These are phyloP conservation scores for Leptinotarsa undecemlineata DNA, from an alignment of 1,140 invertebrate genomes.

Conservation along the genomic window DNA sequence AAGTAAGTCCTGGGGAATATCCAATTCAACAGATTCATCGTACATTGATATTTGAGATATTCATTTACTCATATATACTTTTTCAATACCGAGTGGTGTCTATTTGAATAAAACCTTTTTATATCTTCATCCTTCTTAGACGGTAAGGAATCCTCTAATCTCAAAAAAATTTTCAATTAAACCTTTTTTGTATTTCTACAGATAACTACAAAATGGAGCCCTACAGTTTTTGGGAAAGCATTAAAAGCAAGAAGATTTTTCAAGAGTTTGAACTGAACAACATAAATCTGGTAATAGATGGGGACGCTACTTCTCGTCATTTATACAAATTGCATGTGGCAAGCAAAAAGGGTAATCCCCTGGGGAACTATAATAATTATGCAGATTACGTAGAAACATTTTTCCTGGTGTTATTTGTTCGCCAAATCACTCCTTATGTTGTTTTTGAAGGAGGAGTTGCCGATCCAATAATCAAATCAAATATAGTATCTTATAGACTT, in stretches of 20 bases:
- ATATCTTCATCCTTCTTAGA: too few relatives aligned
- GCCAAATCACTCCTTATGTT: constrained; percentile 74
- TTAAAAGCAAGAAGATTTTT: constrained; percentile 68
- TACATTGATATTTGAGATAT: too few relatives aligned
- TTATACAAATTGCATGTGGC: constrained; percentile 68
- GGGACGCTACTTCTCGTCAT: constrained; percentile 74
- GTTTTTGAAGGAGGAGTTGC: constrained; percentile 79
- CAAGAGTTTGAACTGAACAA: constrained; percentile 69
- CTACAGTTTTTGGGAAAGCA: constrained; percentile 76
- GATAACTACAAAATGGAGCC: constrained; percentile 69
- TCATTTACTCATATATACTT: too few relatives aligned
- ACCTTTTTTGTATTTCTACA: too few relatives aligned
- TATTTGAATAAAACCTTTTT: too few relatives aligned
- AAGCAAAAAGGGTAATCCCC: constrained; percentile 73
- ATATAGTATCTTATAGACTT: constrained; percentile 60
- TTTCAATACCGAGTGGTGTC: too few relatives aligned
- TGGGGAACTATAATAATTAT: constrained; percentile 85
- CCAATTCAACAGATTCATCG: too few relatives aligned
- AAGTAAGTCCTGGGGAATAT: too few relatives aligned
- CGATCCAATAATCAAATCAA: constrained; percentile 65
- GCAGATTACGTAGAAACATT: constrained; percentile 67
- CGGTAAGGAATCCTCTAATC: too few relatives aligned
- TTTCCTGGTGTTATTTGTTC: constrained; percentile 71
- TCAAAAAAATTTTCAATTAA: too few relatives aligned
- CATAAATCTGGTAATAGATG: constrained; percentile 79